Evolutionary conservation across 1,140 invertebrate species (phyloP).

Genomic region (Megathymus violae): DNA sequence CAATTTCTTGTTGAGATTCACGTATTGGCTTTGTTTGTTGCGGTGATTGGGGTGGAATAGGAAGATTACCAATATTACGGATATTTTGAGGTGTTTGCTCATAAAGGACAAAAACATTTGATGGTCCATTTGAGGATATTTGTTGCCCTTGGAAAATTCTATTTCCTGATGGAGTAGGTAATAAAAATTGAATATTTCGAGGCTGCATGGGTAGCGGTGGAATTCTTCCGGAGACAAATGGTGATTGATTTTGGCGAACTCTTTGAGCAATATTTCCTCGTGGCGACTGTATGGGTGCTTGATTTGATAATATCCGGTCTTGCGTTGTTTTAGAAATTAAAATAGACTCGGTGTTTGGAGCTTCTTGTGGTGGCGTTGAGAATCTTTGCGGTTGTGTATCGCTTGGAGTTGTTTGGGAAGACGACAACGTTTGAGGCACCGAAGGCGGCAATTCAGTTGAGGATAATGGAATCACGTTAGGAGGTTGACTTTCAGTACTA

Average conservation of each 20-base stretch:
- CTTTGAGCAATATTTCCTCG: background rate
- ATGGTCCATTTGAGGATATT: slow-evolving; percentile 14
- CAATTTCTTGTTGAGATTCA: background rate
- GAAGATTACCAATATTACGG: slow-evolving; percentile 15
- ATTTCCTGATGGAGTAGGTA: slow-evolving; percentile 24
- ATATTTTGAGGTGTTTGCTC: slow-evolving; percentile 43
- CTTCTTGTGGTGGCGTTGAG: slow-evolving; percentile 14
- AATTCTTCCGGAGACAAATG: background rate
- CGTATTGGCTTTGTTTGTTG: background rate
- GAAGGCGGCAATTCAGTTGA: slow-evolving; percentile 4
- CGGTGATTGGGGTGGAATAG: background rate
- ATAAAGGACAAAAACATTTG: slow-evolving; percentile 48
- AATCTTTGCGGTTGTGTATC: slow-evolving; percentile 9
- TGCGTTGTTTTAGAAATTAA: slow-evolving; percentile 10
- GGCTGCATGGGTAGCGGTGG: slow-evolving; percentile 17
- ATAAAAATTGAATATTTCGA: slow-evolving; percentile 31
- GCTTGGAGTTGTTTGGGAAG: background rate
- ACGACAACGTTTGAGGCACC: slow-evolving; percentile 5
- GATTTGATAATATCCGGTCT: slow-evolving; percentile 14
- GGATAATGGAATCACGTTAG: slow-evolving; percentile 23
- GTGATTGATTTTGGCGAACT: slow-evolving; percentile 4
- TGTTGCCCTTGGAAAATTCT: slow-evolving; percentile 19
- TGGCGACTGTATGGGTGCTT: slow-evolving; percentile 12
- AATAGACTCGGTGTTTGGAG: slow-evolving; percentile 5
- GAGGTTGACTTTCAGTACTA: background rate